A percentile compares a stretch with the other conserved stretches of the same genome.
Evolutionary conservation across 2,113 vertebrate genomes (phyloP).

Genomic region (Aptenodytes forsteri): DNA sequence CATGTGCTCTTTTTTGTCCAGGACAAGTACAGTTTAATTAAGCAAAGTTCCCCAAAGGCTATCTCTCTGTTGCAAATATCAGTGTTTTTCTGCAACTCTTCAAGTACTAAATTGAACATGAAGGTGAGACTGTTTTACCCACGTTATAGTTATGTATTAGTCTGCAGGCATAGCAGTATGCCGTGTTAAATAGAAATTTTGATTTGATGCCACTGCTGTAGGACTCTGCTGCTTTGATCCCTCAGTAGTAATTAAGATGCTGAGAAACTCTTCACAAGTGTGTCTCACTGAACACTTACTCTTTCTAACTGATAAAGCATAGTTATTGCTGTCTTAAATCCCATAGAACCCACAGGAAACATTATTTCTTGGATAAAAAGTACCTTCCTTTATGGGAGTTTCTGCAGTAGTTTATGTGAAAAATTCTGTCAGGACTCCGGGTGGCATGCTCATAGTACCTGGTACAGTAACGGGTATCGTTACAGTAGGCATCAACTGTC

Average conservation of each 20-base stretch:
- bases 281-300: not conserved
- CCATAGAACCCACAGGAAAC: too few species aligned
- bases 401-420: not conserved
- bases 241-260: not conserved
- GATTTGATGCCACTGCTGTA: not conserved
- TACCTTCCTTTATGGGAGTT: not conserved
- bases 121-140: not conserved
- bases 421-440: not conserved
- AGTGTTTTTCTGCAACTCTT: not conserved
- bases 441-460: not conserved
- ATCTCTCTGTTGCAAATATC: not conserved
- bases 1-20: not conserved
- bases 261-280: not conserved
- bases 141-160: not conserved
- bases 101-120: not conserved
- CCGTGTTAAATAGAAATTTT: not conserved
- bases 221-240: not conserved
- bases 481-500: not conserved
- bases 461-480: fast-evolving
- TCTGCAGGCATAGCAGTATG: not conserved
- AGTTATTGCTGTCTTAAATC: not conserved
- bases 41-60: not conserved
- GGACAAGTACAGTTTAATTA: not conserved
- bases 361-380: not conserved
- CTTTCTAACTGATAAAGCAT: not conserved